These are phyloP conservation scores for Nomada fabriciana DNA, from an alignment of 2,888 invertebrate genomes.

Conservation along the genomic window DNA sequence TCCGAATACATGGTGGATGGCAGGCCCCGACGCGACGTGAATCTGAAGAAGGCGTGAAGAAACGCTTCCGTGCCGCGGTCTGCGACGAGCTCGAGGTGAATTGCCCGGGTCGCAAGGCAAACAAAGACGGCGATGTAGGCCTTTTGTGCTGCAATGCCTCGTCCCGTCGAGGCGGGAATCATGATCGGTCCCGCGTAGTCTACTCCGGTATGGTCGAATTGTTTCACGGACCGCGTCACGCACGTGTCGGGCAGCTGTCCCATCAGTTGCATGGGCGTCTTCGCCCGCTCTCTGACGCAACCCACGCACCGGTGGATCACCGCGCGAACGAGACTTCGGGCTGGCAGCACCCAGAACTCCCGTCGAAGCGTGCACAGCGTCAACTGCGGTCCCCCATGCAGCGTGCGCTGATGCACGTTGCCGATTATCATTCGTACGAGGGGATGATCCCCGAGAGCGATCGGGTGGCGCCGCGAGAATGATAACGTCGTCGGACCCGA, in stretches of 20 bases:
- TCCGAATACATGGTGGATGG: neutral
- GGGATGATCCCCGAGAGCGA: too few species aligned
- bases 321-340: too few species aligned
- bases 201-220: neutral
- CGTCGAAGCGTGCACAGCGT: too few species aligned
- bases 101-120: neutral
- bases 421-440: too few species aligned
- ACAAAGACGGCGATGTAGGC: neutral
- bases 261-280: neutral
- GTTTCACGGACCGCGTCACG: neutral
- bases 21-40: neutral
- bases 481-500: rapidly evolving
- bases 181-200: neutral
- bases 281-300: too few species aligned
- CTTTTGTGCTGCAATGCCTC: neutral
- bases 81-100: neutral
- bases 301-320: too few species aligned
- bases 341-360: too few species aligned
- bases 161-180: neutral
- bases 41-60: neutral
- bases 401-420: too few species aligned
- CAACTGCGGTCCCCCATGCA: too few species aligned
- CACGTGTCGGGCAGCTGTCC: neutral
- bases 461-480: too few species aligned
- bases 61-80: neutral